These are phyloP conservation scores for Myripristis jacobus DNA, from an alignment of 2,797 vertebrate genomes.

Conservation along the genomic window DNA sequence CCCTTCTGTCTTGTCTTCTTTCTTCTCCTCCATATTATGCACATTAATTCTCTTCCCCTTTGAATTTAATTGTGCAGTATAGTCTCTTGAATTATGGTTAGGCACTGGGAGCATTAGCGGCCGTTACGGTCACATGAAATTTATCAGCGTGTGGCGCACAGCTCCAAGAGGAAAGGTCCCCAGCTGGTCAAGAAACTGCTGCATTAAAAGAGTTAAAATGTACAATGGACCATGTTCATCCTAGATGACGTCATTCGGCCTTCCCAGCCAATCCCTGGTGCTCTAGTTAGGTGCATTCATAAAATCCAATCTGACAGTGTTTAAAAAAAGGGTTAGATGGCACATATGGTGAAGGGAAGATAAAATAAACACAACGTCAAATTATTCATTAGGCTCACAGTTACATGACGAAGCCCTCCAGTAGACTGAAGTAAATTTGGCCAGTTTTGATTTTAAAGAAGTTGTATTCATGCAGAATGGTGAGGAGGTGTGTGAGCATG, in stretches of 20 bases:
- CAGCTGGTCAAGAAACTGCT: conserved; percentile 31
- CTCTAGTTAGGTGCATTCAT: not conserved
- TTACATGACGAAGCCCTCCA: not conserved
- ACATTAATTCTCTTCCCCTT: conserved; percentile 38
- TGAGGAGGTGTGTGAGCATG: too few relatives aligned
- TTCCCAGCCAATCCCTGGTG: conserved; percentile 6
- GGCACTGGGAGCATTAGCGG: conserved; percentile 45
- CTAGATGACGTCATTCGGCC: conserved; percentile 1
- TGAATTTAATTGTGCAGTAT: conserved; percentile 46
- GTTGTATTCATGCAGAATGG: too few relatives aligned
- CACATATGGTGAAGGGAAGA: not conserved
- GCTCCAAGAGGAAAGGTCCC: conserved; percentile 9
- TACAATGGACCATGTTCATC: conserved; percentile 16
- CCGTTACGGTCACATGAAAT: conserved; percentile 57
- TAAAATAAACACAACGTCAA: not conserved
- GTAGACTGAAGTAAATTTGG: too few relatives aligned
- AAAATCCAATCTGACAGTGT: not conserved
- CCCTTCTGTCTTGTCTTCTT: conserved; percentile 42
- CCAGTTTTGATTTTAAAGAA: too few relatives aligned
- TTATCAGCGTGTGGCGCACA: conserved; percentile 46
- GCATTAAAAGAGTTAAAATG: conserved; percentile 34
- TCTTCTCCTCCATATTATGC: conserved; percentile 43
- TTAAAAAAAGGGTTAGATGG: too few relatives aligned
- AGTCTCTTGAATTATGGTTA: conserved; percentile 28
- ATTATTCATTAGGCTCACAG: not conserved